Evolutionary conservation across 64 coral and sea anemone genomes (phyloP).

Genomic region (Orbicella faveolata): DNA sequence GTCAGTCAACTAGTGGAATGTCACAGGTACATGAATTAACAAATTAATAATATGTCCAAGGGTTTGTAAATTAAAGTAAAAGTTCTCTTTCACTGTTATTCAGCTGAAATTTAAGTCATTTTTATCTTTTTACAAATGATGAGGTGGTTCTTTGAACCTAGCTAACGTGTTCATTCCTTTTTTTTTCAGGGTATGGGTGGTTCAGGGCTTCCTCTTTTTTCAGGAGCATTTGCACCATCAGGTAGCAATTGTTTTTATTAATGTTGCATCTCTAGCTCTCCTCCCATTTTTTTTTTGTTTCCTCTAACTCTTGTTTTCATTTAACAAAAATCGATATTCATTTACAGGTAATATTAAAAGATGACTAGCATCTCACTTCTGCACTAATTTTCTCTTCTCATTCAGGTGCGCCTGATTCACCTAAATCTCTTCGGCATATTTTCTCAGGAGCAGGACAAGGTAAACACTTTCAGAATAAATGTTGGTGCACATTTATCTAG

Average conservation of each 20-base stretch:
- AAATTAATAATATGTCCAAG: not conserved
- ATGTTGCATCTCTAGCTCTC: too few relatives aligned
- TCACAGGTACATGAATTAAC: slow-evolving; percentile 61
- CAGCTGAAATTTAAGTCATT: too few relatives aligned
- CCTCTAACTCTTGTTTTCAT: too few relatives aligned
- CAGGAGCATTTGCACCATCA: slow-evolving; percentile 80
- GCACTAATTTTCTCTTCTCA: not conserved
- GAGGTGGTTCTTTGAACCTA: too few relatives aligned
- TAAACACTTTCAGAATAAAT: not conserved
- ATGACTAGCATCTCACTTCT: not conserved
- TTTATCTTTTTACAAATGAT: too few relatives aligned
- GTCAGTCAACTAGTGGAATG: slow-evolving; percentile 72
- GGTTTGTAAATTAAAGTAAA: too few relatives aligned
- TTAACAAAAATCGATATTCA: too few relatives aligned
- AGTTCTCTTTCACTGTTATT: too few relatives aligned
- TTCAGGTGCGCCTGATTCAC: slow-evolving; percentile 38
- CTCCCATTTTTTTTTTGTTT: too few relatives aligned
- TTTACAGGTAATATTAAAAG: too few relatives aligned
- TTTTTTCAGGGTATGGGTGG: slow-evolving; percentile 54
- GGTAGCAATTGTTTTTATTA: slow-evolving; percentile 42
- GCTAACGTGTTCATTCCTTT: not conserved
- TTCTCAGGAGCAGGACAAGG: slow-evolving; percentile 43
- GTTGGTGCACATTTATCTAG: not conserved
- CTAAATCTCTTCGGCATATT: slow-evolving; percentile 45
- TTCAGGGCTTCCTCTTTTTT: slow-evolving; percentile 67